Conservation (phyloP, 1,140 invertebrate genomes). For the Acromyrmex charruanus region DNA sequence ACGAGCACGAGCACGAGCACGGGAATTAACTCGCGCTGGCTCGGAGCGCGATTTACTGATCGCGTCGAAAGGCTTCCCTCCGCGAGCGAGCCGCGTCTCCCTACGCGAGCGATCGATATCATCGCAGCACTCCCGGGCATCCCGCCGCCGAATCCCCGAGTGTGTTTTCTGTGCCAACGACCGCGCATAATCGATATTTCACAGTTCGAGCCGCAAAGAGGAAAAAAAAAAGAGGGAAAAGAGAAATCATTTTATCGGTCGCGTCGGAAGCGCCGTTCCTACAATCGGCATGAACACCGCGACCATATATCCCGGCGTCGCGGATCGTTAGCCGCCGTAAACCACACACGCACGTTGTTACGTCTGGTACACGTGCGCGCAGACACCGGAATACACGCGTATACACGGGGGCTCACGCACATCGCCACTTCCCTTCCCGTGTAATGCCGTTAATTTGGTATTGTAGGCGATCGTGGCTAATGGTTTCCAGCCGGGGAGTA, state of each 20-base stretch:
- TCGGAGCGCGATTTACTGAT: slow-evolving; percentile 25
- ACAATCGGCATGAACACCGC: slow-evolving; percentile 46
- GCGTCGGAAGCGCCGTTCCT: slow-evolving; percentile 47
- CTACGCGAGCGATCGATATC: slow-evolving; percentile 49
- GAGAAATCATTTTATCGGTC: slow-evolving; percentile 55
- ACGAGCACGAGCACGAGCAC: neutral
- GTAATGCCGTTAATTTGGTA: slow-evolving; percentile 64
- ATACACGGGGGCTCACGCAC: slow-evolving; percentile 8
- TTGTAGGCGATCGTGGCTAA: slow-evolving; percentile 60
- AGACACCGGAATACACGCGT: neutral
- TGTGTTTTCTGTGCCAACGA: slow-evolving; percentile 58
- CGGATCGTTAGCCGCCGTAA: slow-evolving; percentile 51
- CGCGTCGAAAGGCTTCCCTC: slow-evolving; percentile 13
- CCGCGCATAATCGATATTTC: slow-evolving; percentile 61
- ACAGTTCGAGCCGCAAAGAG: slow-evolving; percentile 20
- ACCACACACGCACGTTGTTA: slow-evolving; percentile 28
- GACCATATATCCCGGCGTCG: slow-evolving; percentile 44
- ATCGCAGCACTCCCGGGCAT: slow-evolving; percentile 46
- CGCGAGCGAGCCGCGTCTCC: neutral
- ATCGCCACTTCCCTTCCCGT: slow-evolving; percentile 48
- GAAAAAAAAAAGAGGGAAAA: neutral
- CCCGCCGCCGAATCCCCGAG: slow-evolving; percentile 47
- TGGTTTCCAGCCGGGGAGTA: slow-evolving; percentile 58
- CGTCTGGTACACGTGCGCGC: neutral
- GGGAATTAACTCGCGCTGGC: neutral